Evolutionary conservation across 1,140 invertebrate species (phyloP).

Genomic region (Parapsyche elsis): DNA sequence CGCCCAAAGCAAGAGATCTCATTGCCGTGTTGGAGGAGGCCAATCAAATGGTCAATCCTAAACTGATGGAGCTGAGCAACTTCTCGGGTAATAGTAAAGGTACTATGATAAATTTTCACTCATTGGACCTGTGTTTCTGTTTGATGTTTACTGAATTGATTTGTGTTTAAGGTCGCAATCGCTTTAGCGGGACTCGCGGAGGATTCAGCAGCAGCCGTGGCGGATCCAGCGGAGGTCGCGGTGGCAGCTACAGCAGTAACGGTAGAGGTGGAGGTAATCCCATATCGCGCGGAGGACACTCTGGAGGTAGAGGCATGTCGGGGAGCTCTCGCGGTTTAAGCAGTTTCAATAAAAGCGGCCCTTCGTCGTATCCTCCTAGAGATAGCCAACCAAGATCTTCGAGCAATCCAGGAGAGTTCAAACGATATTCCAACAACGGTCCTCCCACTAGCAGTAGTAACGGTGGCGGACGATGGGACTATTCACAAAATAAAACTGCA

Average conservation of each 20-base stretch:
- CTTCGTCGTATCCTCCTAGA: not conserved
- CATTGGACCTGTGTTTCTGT: not conserved
- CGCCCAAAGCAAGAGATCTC: constrained; percentile 88
- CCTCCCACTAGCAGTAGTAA: not conserved
- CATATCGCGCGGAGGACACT: not conserved
- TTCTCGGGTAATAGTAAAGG: constrained; percentile 66
- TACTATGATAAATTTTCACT: no score
- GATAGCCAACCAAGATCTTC: not conserved
- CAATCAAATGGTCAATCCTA: constrained; percentile 76
- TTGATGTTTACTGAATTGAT: constrained; percentile 1
- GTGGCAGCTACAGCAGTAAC: constrained; percentile 52
- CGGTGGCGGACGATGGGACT: constrained; percentile 43
- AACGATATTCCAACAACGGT: constrained; percentile 14
- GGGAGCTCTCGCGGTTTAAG: not conserved
- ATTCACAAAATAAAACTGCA: not conserved
- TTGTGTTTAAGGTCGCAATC: constrained; percentile 46
- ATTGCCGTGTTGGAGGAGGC: constrained; percentile 93
- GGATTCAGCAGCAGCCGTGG: constrained; percentile 41
- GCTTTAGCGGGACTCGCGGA: constrained; percentile 54
- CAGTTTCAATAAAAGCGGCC: not conserved
- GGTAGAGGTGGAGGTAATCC: constrained; percentile 19
- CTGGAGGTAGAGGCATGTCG: not conserved
- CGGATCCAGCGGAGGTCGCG: constrained; percentile 46
- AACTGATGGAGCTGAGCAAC: constrained; percentile 68
- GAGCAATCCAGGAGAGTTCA: constrained; percentile 7